A percentile compares a stretch with the other conserved stretches of the same genome.
These are phyloP conservation scores for Pachycephala philippinensis DNA, from an alignment of 2,113 vertebrate genomes.

Conservation along the genomic window DNA sequence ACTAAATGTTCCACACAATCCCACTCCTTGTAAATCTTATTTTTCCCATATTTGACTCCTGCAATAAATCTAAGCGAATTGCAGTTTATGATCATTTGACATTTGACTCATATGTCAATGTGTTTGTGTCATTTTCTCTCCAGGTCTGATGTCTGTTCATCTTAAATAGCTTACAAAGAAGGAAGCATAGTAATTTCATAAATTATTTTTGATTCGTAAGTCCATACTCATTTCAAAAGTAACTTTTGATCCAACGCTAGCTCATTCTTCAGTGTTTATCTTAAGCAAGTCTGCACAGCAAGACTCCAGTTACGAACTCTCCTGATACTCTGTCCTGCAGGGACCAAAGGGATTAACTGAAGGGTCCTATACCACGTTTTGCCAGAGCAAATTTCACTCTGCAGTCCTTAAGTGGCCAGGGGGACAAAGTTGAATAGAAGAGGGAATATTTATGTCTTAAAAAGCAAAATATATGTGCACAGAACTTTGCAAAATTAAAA, in stretches of 20 bases:
- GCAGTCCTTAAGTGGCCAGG: neutral
- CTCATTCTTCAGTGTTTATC: neutral
- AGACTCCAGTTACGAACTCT: neutral
- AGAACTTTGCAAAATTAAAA: neutral
- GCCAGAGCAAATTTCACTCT: neutral
- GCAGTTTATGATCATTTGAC: neutral
- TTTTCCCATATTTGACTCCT: neutral
- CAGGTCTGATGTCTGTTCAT: neutral
- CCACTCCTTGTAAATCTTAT: neutral
- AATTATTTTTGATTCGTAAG: neutral
- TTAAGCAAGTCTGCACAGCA: neutral
- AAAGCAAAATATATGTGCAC: neutral
- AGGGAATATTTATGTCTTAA: neutral
- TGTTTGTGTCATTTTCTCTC: neutral
- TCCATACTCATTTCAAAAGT: neutral
- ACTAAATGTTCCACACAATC: neutral
- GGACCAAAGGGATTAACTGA: neutral
- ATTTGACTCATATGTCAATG: neutral
- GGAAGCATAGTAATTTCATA: neutral
- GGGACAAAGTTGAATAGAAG: neutral
- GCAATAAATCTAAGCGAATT: neutral
- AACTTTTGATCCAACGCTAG: neutral
- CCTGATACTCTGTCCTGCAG: neutral
- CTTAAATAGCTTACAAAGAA: neutral
- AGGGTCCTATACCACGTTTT: neutral